Evolutionary conservation across 2,888 invertebrate species (phyloP).

Genomic region (Hololepta plana): DNA sequence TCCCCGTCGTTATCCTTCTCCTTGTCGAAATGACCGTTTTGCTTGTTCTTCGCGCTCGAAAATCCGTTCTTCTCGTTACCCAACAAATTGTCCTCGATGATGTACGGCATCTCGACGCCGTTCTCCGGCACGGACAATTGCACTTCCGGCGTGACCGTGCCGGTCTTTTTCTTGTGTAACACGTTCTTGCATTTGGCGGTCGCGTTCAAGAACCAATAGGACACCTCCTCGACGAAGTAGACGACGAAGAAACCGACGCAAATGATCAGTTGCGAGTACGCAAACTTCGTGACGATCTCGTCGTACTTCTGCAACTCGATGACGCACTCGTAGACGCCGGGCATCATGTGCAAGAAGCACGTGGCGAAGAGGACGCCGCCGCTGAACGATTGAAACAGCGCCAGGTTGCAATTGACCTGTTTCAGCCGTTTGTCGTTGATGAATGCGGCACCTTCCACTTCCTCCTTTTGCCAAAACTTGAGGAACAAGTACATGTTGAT

Average conservation of each 20-base stretch:
- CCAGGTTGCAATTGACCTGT: conserved; percentile 21
- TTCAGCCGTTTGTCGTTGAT: conserved; percentile 20
- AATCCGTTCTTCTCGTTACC: conserved; percentile 6
- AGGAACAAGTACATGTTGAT: conserved; percentile 27
- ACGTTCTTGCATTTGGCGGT: too few species aligned
- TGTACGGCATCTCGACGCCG: too few species aligned
- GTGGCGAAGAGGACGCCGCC: conserved; percentile 38
- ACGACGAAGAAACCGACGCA: conserved; percentile 34
- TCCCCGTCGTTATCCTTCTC: conserved; percentile 14
- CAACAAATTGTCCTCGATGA: not conserved
- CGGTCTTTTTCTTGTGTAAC: too few species aligned
- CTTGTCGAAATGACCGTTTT: conserved; percentile 11
- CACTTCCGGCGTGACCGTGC: too few species aligned
- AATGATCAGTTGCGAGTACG: conserved; percentile 31
- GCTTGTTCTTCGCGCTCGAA: not conserved
- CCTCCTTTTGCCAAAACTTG: conserved; percentile 20
- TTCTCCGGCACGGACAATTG: too few species aligned
- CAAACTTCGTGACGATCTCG: conserved; percentile 20
- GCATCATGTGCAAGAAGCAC: conserved; percentile 37
- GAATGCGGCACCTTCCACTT: conserved; percentile 16
- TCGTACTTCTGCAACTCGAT: conserved; percentile 19
- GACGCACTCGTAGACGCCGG: conserved; percentile 30
- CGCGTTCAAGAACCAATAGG: conserved; percentile 22
- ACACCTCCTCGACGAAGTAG: conserved; percentile 34
- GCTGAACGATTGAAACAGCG: conserved; percentile 30